phyloP scores from a whole-genome alignment of 2,113 vertebrate species.

The Brachyhypopomus occidentalis region DNA sequence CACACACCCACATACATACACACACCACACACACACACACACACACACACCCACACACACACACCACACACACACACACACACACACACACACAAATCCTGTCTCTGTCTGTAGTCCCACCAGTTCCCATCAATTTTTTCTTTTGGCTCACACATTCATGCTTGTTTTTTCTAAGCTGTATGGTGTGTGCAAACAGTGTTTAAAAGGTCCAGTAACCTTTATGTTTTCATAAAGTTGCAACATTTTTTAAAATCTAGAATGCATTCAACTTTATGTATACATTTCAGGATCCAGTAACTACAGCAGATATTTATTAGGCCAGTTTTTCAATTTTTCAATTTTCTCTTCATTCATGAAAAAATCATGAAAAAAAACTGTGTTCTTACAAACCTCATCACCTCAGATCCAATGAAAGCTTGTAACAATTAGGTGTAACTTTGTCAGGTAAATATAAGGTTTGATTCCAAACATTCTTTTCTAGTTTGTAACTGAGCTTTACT shows the following conservation, averaged over 20 bases:
- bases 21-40: no score
- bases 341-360: neutral
- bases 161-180: neutral
- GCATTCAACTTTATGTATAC: neutral
- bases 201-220: conserved; percentile 1
- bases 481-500: neutral
- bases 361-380: neutral
- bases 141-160: no score
- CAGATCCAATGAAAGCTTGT: no score
- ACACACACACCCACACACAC: no score
- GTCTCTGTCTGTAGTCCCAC: conserved; percentile 12
- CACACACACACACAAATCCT: neutral
- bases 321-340: neutral
- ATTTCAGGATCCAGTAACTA: neutral
- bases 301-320: neutral
- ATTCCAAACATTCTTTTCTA: conserved; percentile 12
- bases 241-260: neutral
- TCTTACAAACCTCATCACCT: neutral
- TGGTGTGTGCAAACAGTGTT: neutral
- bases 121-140: neutral
- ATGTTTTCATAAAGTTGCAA: neutral
- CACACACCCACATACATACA: no score
- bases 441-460: neutral
- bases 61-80: neutral
- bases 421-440: neutral